Base-by-base conservation (phyloP, 2,888 invertebrate species). In the Plagiodera versicolora region DNA sequence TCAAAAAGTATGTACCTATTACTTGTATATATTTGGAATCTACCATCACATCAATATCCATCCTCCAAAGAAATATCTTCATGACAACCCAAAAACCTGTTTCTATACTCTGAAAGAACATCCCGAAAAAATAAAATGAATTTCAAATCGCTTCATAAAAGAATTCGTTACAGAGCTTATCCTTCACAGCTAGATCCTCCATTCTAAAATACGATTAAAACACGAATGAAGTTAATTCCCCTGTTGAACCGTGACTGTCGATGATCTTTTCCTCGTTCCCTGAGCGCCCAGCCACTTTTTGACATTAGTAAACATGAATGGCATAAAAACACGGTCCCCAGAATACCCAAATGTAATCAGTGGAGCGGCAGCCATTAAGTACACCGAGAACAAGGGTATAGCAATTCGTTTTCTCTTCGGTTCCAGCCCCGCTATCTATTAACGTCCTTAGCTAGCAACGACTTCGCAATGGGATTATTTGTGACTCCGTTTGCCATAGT, bases 401-500 rank as follows among this genome's bases (percentile, higher is more conserved):
- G 47, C 51, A 50, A 51, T 61, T 52, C 51, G 55, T 61, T 39
- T 39, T 61, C 58, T 45, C 19, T 69, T 72, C 67, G 66, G 52
- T 82, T 82, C 54, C 86, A 94, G 93, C 93, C 94, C 18, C 86
- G 92, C 70, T 93, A 93, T 81, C 85, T 94, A 70, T 85, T 94
- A 76, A 94, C 94, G 60, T 94, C 93, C 60, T 82, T 94, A 77
- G 93, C 94, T 30, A 85, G 92, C 73, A 94, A 93, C 83, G 93
- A 94, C 80, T 85, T 94, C 67, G 91, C 93, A 73, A 92, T 92
- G 78, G 94, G 94, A 48, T 85, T 93, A 70, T 84, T 94, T 75
- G 91, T 94, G 74, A 92, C 92, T 54, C 93, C 93, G 20, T 91
- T 93, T 74, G 92, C 92, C 60, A 86, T 94, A 65, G 83, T 93